Evolutionary conservation across 2,797 vertebrate genomes (phyloP), one percentile per base, ranked within the genome.

Genomic region (Helarctos malayanus): DNA sequence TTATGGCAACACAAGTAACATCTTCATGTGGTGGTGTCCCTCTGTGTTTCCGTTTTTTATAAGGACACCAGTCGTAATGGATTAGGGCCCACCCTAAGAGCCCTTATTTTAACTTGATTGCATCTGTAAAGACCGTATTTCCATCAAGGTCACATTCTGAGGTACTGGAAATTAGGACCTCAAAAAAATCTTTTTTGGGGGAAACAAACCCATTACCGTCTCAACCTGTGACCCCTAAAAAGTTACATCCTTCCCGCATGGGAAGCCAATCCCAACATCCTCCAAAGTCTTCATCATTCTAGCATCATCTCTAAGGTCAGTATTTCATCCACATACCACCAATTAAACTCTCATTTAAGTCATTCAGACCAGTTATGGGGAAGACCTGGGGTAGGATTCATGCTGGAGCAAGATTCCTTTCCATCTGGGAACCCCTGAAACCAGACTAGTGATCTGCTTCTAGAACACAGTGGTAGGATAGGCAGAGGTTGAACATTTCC

Each of bases 311-410:
- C 3, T n/a, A 45, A 71, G 71, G 45, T 29, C 52, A 80, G 9
- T 25, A 57, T 54, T 47, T 83, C 23, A 19, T 68, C 19, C n/a
- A 61, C 47, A 84, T 19, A n/a, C 25, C n/a, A 87, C 75, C 45
- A 95, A 80, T 19, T 89, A 29, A 93, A 27, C 78, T 65, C 54
- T 57, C 54, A 79, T 63, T 18, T 49, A 85, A 56, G 49, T 94
- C 12, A 91, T 47, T 32, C 29, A 57, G 23, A 57, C 69, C 82
- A 81, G 13, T 71, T 73, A 63, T 10, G 21, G 27, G 19, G 65
- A 56, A 79, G 83, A 83, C 15, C 45, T 27, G 38, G 56, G 35
- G 41, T 68, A 57, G 29, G 52, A 32, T 35, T 91, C 32, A 83
- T 68, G 27, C 23, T 59, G 29, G 63, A 80, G 71, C 18, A 41